These are phyloP conservation scores for Antigone vipio DNA, from an alignment of 2,113 vertebrate species.

Conservation along the genomic window DNA sequence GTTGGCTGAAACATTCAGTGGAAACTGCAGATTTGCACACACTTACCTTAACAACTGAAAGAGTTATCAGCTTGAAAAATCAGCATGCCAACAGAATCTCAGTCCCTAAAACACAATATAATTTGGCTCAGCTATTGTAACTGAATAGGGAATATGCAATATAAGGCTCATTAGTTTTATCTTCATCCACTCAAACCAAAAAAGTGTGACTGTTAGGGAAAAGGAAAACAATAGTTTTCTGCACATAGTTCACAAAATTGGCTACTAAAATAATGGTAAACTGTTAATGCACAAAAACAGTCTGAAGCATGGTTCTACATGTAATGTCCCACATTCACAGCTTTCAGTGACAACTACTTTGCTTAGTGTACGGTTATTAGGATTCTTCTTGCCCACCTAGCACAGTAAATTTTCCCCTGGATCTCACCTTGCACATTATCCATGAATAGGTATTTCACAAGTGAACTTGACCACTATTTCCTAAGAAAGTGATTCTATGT, in stretches of 20 bases:
- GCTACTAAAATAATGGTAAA: neutral
- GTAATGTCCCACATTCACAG: neutral
- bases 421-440: neutral
- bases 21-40: neutral
- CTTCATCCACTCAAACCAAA: neutral
- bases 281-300: neutral
- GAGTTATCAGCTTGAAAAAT: neutral
- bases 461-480: neutral
- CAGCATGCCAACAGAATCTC: conserved; percentile 3
- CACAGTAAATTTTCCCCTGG: neutral
- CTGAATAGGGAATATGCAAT: neutral
- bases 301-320: neutral
- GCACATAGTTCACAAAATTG: neutral
- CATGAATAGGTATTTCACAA: neutral
- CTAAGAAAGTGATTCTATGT: neutral
- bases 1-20: neutral
- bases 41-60: neutral
- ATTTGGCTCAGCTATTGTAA: neutral
- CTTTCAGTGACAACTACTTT: neutral
- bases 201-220: neutral
- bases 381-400: neutral
- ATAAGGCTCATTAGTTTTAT: neutral
- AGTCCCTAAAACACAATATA: conserved; percentile 2
- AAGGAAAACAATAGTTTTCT: neutral
- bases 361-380: neutral